Conservation (phyloP, 35 echinoderm and acorn worm species). For the Stichopus chloronotus region DNA sequence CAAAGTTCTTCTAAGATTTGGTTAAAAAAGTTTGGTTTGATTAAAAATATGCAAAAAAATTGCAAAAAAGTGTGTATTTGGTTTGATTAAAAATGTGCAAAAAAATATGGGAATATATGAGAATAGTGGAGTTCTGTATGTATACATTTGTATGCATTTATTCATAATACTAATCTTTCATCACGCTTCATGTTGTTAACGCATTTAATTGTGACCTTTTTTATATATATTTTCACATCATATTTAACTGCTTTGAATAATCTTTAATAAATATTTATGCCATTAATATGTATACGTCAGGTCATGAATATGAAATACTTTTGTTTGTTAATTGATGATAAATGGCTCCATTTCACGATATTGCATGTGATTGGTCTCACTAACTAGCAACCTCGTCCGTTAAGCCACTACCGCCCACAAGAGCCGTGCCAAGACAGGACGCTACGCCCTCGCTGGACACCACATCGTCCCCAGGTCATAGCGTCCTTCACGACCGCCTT, state of each 20-base stretch:
- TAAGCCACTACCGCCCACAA: constrained; percentile 31
- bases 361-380: constrained; percentile 60
- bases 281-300: background rate
- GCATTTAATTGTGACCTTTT: background rate
- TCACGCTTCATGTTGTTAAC: background rate
- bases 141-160: background rate
- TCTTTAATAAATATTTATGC: background rate
- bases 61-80: no score
- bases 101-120: no score
- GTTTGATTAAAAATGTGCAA: no score
- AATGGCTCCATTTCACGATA: background rate
- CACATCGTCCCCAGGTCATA: constrained; percentile 40
- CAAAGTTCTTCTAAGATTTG: no score
- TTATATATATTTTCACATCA: background rate
- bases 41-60: no score
- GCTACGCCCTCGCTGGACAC: constrained; percentile 19
- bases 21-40: no score
- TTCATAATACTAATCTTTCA: background rate
- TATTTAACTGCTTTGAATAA: background rate
- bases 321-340: background rate
- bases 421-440: constrained; percentile 46
- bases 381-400: constrained; percentile 49
- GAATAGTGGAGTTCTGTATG: no score
- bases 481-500: constrained; percentile 65
- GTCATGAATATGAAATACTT: background rate